Percentiles rank a stretch among this genome's conserved stretches.
Conservation (phyloP, 2,888 invertebrate genomes). For the Sphecodes monilicornis region DNA sequence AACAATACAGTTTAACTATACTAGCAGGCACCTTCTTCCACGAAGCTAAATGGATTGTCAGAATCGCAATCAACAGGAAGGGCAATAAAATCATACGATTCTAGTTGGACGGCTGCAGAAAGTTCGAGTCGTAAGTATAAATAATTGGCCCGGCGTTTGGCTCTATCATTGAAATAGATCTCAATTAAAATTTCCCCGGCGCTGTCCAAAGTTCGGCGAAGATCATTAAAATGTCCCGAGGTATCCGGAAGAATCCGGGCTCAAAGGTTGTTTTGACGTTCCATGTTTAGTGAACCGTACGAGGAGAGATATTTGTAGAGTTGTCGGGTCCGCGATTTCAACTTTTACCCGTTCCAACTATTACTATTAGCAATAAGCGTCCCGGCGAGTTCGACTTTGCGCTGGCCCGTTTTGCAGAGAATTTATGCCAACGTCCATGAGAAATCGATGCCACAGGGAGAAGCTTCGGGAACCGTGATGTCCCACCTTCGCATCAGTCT, state of each 20-base stretch:
- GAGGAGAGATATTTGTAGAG: conserved; percentile 30
- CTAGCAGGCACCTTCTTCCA: too few species aligned
- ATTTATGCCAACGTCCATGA: conserved; percentile 51
- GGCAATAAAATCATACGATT: background rate
- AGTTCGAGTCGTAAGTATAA: background rate
- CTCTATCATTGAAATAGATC: conserved; percentile 29
- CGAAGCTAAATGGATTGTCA: background rate
- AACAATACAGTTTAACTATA: background rate
- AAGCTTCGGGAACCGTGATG: conserved; percentile 26
- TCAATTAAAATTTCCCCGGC: conserved; percentile 29
- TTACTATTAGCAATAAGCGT: conserved; percentile 41
- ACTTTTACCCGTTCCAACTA: conserved; percentile 40
- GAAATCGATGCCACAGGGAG: conserved; percentile 42
- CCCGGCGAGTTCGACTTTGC: conserved; percentile 40
- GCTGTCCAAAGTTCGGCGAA: background rate
- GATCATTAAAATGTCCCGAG: conserved; percentile 6
- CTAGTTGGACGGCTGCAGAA: background rate
- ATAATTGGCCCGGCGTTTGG: conserved; percentile 1
- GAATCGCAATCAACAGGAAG: background rate
- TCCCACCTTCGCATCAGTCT: conserved; percentile 9
- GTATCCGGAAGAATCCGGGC: background rate
- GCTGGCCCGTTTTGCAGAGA: conserved; percentile 18
- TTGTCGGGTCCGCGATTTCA: conserved; percentile 32
- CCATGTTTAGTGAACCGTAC: background rate
- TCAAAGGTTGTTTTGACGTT: conserved; percentile 53